phyloP scores from a whole-genome alignment of 2,888 invertebrate species.

The Frankliniella fusca region DNA sequence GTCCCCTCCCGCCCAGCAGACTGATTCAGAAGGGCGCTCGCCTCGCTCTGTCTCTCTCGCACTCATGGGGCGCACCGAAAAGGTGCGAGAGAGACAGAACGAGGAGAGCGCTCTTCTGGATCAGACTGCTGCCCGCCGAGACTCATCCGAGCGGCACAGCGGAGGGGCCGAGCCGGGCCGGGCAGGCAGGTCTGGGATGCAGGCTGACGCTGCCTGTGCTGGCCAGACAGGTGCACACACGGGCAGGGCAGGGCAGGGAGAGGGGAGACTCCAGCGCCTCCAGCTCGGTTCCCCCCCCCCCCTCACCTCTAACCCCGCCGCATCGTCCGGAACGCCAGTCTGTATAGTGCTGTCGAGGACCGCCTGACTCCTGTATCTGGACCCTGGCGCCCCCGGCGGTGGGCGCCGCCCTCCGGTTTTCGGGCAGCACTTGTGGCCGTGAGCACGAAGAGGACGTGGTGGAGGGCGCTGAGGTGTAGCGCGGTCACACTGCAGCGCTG shows the following conservation, averaged over 20 bases:
- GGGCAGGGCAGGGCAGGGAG: not conserved
- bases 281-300: not conserved
- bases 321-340: not conserved
- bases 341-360: not conserved
- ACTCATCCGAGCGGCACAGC: not conserved
- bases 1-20: no score
- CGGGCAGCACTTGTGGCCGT: not conserved
- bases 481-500: not conserved
- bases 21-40: no score
- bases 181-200: not conserved
- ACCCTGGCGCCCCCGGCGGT: no score
- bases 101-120: no score
- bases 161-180: not conserved
- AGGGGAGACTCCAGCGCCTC: not conserved
- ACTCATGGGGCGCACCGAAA: no score
- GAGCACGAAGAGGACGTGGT: not conserved
- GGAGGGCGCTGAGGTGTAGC: not conserved
- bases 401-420: no score
- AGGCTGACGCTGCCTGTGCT: not conserved
- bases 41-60: no score
- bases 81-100: no score
- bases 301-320: not conserved
- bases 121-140: not conserved
- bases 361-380: no score
- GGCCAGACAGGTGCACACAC: slow-evolving; percentile 4